Percentiles rank a stretch among this genome's conserved stretches.
Evolutionary conservation across 2,113 vertebrate genomes (phyloP).

Genomic region (Podarcis raffonei): DNA sequence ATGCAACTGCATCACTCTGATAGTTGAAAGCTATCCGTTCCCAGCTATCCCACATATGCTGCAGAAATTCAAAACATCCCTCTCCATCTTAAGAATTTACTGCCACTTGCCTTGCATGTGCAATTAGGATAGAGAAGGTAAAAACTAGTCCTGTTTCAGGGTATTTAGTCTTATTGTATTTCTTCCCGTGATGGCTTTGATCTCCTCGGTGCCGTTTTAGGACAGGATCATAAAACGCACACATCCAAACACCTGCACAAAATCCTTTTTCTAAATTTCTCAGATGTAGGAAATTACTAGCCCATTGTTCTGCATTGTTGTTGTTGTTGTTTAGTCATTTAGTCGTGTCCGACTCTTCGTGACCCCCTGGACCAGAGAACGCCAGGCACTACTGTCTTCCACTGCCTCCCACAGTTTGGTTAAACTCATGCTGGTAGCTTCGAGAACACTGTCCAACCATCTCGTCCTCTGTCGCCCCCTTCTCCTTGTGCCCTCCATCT

Average conservation of each 20-base stretch:
- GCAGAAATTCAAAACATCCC: constrained; percentile 43
- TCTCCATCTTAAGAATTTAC: constrained; percentile 29
- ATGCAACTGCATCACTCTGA: neutral
- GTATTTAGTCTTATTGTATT: constrained; percentile 54
- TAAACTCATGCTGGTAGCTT: too few relatives aligned
- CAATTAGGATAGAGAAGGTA: constrained; percentile 24
- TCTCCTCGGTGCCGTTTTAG: constrained; percentile 18
- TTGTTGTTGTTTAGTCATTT: too few relatives aligned
- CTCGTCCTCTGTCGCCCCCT: too few relatives aligned
- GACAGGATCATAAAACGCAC: constrained; percentile 28
- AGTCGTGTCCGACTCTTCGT: too few relatives aligned
- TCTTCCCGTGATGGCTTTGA: constrained; percentile 43
- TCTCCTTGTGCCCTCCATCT: too few relatives aligned
- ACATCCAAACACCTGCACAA: neutral
- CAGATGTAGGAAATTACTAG: constrained; percentile 43
- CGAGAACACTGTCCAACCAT: too few relatives aligned
- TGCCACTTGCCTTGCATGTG: constrained; percentile 43
- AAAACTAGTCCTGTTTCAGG: constrained; percentile 36
- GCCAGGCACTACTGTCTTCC: too few relatives aligned
- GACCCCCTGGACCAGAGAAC: too few relatives aligned
- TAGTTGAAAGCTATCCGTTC: neutral
- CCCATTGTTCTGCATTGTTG: neutral
- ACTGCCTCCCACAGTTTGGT: too few relatives aligned
- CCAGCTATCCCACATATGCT: neutral
- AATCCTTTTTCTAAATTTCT: constrained; percentile 50